phyloP scores from a whole-genome alignment of 2,797 vertebrate genomes.

The Lemur catta region DNA sequence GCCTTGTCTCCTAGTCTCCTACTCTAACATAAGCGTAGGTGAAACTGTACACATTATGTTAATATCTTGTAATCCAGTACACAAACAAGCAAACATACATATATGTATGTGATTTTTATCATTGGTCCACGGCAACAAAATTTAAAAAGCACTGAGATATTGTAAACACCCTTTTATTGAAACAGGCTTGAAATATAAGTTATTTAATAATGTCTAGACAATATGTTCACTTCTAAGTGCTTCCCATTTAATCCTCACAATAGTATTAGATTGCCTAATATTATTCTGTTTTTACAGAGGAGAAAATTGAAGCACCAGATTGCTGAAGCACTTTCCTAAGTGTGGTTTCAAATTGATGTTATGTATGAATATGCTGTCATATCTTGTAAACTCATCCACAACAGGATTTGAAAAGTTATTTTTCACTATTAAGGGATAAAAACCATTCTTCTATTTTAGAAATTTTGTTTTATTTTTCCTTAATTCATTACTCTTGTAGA shows the following conservation, averaged over 20 bases:
- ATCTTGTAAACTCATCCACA: background rate
- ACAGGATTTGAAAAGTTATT: background rate
- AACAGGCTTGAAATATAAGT: background rate
- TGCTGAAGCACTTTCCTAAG: background rate
- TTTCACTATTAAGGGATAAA: background rate
- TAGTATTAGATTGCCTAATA: background rate
- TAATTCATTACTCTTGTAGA: background rate
- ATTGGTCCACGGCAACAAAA: background rate
- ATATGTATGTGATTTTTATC: background rate
- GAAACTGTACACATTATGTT: background rate
- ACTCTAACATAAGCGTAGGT: background rate
- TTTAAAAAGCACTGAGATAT: background rate
- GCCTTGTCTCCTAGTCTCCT: no score
- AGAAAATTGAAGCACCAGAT: background rate
- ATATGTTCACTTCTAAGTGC: background rate
- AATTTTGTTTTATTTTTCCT: background rate
- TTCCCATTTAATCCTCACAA: background rate
- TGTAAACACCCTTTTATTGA: background rate
- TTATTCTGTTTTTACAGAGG: background rate
- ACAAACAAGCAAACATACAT: background rate
- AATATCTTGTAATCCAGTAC: background rate
- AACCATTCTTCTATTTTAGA: background rate
- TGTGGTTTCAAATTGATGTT: background rate
- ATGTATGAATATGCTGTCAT: background rate
- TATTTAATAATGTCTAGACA: background rate